These are phyloP conservation scores for Tenualosa ilisha DNA, from an alignment of 2,797 vertebrate species.

Conservation along the genomic window DNA sequence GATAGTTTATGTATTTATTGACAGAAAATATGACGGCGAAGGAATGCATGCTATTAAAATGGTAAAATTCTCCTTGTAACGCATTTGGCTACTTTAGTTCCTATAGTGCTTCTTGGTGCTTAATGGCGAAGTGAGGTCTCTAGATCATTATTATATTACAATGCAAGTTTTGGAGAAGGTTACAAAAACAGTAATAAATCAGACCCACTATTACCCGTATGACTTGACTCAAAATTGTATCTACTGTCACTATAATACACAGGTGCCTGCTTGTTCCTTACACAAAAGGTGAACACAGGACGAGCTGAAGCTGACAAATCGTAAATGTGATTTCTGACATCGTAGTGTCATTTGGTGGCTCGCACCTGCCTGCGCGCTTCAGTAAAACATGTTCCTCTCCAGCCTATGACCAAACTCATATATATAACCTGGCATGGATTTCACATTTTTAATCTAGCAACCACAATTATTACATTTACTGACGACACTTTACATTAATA, in stretches of 20 bases:
- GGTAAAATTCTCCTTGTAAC: not conserved
- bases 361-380: not conserved
- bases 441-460: not conserved
- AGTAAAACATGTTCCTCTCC: not conserved
- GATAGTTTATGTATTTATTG: no score
- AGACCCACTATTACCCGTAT: no score
- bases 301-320: not conserved
- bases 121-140: no score
- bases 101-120: no score
- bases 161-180: no score
- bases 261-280: not conserved
- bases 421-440: not conserved
- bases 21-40: not conserved
- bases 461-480: not conserved
- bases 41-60: no score
- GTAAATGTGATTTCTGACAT: constrained; percentile 17
- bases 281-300: not conserved
- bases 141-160: no score
- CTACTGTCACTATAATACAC: not conserved
- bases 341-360: not conserved
- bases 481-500: not conserved
- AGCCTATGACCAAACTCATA: not conserved
- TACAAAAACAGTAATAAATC: not conserved
- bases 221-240: not conserved
- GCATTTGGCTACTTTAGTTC: no score